Evolutionary conservation across 2,113 vertebrate species (phyloP), one percentile per base, ranked within the genome.

Genomic region (Crocuta crocuta): DNA sequence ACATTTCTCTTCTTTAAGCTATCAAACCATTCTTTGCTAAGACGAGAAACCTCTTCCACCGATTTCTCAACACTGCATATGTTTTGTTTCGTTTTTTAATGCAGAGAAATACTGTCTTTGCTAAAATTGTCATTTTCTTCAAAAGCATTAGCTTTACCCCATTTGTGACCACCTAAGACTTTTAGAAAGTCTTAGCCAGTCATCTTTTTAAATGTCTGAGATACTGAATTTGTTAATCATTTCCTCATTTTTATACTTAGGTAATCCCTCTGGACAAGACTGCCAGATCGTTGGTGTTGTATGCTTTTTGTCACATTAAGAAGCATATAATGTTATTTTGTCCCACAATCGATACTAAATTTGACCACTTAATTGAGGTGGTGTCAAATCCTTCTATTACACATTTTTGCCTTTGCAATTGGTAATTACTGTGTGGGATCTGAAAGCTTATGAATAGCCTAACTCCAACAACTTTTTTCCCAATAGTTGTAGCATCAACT

Each of bases 1-100:
- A n/a, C 4, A 55, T 61, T 80, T 76, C 53, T 92, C 16, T 85
- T 96, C 55, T 93, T 78, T 87, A 91, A 97, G 24, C 61, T 58
- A 39, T 91, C 15, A 88, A 66, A 79, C 10, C 8, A 48, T 83
- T 95, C 21, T 83, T 93, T 71, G 63, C n/a, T 78, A 70, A 21
- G 15, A n/a, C 4, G 58, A 21, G 68, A 94, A 88, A 24, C 1
- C 19, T 74, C 48, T 76, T 82, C 24, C 45, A 89, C 28, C 43
- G 55, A 70, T 83, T 93, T 91, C 10, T 97, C 66, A 88, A 21
- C 2, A 70, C 2, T 43, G n/a, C 4, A 65, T 16, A 17, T 86
- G 9, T 63, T 96, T 89, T 81, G 93, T 2, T 50, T 50, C 11
- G 50, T 76, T 45, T 21, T 78, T 78, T 48, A 68, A 68, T 73